These are phyloP conservation scores for Eulemur rufifrons DNA, from an alignment of 2,113 vertebrate species.

Conservation along the genomic window DNA sequence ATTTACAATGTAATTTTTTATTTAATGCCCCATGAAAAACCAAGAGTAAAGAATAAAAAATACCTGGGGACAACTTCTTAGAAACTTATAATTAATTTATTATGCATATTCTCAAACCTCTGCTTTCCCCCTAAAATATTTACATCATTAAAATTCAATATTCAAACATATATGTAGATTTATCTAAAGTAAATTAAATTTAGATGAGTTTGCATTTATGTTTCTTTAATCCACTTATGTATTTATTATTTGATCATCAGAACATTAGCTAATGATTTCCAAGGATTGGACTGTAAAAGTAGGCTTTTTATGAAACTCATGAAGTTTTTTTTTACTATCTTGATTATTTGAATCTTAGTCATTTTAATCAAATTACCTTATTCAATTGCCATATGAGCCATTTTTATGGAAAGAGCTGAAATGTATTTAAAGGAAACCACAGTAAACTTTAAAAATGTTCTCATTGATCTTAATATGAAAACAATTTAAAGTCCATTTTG, in stretches of 20 bases:
- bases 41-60: constrained; percentile 14
- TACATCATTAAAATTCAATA: constrained; percentile 67
- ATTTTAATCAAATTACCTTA: constrained; percentile 55
- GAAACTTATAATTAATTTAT: constrained; percentile 61
- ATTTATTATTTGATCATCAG: constrained; percentile 60
- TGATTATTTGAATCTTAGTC: constrained; percentile 56
- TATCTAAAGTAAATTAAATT: constrained; percentile 66
- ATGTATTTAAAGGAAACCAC: constrained; percentile 64
- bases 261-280: constrained; percentile 61
- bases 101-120: constrained; percentile 50
- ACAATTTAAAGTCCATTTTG: constrained; percentile 55
- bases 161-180: constrained; percentile 54
- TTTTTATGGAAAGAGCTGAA: constrained; percentile 50
- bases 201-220: constrained; percentile 63
- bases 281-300: background rate
- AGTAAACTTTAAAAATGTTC: constrained; percentile 53
- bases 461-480: constrained; percentile 55
- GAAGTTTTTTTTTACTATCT: constrained; percentile 18
- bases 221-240: constrained; percentile 48
- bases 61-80: constrained; percentile 39
- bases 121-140: constrained; percentile 61
- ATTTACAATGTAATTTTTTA: background rate
- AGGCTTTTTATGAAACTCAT: constrained; percentile 28
- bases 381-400: constrained; percentile 40
- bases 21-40: background rate